Evolutionary conservation across 2,888 invertebrate genomes (phyloP).

Genomic region (Charanyca ferruginea): DNA sequence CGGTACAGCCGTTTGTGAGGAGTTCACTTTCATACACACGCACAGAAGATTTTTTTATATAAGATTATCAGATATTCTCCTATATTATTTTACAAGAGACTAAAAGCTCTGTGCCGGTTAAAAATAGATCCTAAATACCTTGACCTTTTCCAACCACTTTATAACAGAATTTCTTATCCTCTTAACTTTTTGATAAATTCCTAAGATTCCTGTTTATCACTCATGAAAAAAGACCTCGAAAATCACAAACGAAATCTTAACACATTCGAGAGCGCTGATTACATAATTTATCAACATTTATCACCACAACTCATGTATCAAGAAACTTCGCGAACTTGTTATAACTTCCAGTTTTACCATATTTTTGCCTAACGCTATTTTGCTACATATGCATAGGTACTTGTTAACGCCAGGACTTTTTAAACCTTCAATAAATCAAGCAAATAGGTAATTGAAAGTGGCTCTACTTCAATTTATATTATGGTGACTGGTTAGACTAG

Average conservation of each 20-base stretch:
- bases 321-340: conserved; percentile 46
- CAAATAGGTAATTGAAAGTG: conserved; percentile 16
- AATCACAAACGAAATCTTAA: conserved; percentile 26
- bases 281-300: conserved; percentile 46
- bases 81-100: not conserved
- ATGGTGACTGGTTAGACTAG: no score
- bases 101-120: not conserved
- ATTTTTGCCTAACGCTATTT: conserved; percentile 46
- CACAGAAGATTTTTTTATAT: no score
- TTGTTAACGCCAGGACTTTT: conserved; percentile 38
- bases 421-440: conserved; percentile 46
- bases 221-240: conserved; percentile 2
- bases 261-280: conserved; percentile 44
- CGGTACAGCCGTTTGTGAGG: no score
- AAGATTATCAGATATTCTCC: not conserved
- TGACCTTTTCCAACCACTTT: conserved; percentile 1
- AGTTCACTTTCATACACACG: no score
- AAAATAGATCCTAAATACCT: not conserved
- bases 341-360: conserved; percentile 41
- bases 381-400: not conserved
- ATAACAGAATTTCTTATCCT: not conserved
- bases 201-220: not conserved
- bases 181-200: not conserved
- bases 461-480: conserved; percentile 14
- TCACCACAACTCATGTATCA: conserved; percentile 44